These are phyloP conservation scores for Esox niger DNA, from an alignment of 2,113 vertebrate genomes.

Conservation along the genomic window DNA sequence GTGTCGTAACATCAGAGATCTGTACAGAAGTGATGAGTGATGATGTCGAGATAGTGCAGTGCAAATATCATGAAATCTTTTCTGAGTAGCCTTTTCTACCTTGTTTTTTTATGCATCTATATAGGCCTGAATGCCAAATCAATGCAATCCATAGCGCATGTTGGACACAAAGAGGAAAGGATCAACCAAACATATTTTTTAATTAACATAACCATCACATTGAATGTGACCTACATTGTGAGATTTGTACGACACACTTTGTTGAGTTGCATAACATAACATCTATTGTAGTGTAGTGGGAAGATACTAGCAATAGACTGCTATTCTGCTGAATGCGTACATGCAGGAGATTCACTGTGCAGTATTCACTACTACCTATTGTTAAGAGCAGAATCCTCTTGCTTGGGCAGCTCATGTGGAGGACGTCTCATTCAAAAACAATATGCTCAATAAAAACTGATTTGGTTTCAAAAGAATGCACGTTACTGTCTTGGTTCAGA, in stretches of 20 bases:
- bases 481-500: constrained; percentile 25
- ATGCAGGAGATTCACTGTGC: constrained; percentile 2
- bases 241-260: constrained; percentile 19
- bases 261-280: neutral
- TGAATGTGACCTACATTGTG: constrained; percentile 8
- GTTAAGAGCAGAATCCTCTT: neutral
- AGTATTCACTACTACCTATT: neutral
- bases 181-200: constrained; percentile 23
- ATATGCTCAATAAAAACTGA: constrained; percentile 54
- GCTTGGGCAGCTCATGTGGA: neutral
- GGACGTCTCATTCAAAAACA: constrained; percentile 12
- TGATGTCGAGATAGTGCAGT: neutral
- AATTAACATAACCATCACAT: constrained; percentile 19
- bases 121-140: constrained; percentile 53
- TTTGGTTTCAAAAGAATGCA: constrained; percentile 47
- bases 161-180: constrained; percentile 38
- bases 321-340: neutral
- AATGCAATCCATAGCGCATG: constrained; percentile 62
- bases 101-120: constrained; percentile 47
- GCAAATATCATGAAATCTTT: constrained; percentile 28
- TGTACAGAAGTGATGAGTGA: neutral
- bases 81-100: constrained; percentile 34
- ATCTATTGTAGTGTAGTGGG: neutral
- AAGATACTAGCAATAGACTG: constrained; percentile 8
- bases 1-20: neutral